These are phyloP conservation scores for Psammodynastes pulverulentus DNA, from an alignment of 2,113 vertebrate genomes.

Conservation along the genomic window DNA sequence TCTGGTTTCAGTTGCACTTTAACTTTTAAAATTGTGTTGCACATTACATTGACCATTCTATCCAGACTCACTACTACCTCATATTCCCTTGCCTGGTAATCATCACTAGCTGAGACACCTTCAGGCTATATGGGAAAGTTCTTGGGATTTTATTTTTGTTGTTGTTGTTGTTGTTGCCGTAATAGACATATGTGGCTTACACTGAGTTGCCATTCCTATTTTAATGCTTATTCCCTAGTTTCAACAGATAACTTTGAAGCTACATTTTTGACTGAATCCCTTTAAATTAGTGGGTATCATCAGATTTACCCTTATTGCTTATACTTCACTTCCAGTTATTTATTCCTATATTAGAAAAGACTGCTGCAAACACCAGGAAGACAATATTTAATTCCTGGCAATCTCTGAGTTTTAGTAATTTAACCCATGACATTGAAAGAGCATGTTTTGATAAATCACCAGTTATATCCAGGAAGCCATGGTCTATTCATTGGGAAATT, in stretches of 20 bases:
- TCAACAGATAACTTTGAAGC: not conserved
- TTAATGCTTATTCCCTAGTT: not conserved
- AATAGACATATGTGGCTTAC: not conserved
- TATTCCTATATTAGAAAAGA: not conserved
- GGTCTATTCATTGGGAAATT: not conserved
- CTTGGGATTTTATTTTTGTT: not conserved
- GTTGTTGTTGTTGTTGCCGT: no score
- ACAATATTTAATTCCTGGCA: not conserved
- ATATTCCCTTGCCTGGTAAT: not conserved
- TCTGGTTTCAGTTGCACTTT: not conserved
- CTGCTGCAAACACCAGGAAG: not conserved
- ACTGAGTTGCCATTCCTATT: not conserved
- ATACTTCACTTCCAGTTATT: not conserved
- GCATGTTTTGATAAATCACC: not conserved
- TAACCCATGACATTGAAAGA: not conserved
- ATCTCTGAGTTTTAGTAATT: not conserved
- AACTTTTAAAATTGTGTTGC: not conserved
- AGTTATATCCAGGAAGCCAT: not conserved
- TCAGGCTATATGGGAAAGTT: not conserved
- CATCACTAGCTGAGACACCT: not conserved
- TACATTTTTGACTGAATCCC: not conserved
- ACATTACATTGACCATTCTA: not conserved
- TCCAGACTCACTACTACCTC: not conserved
- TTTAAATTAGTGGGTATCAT: not conserved
- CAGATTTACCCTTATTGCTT: not conserved